These are phyloP conservation scores for Chydorus sphaericus DNA, from an alignment of 2,888 invertebrate species.

Conservation along the genomic window DNA sequence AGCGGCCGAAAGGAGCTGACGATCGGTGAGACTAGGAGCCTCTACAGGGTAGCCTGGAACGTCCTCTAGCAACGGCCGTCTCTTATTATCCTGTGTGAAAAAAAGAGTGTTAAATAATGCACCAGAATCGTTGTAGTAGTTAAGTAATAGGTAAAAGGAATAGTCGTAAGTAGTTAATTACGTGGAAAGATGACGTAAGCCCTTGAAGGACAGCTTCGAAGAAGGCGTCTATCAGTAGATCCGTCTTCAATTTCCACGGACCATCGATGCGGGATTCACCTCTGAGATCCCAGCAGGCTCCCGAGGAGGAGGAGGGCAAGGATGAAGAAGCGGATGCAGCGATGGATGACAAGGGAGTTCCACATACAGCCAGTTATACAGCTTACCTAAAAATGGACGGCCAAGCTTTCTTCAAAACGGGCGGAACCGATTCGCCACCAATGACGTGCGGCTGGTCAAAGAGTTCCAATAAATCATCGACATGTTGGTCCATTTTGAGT, in stretches of 20 bases:
- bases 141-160: too few relatives aligned
- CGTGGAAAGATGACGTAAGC: background rate
- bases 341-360: too few relatives aligned
- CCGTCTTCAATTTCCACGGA: conserved; percentile 6
- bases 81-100: background rate
- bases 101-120: too few relatives aligned
- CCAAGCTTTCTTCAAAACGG: conserved; percentile 9
- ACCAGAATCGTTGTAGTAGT: too few relatives aligned
- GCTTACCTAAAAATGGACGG: conserved; percentile 6
- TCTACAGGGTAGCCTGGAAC: background rate
- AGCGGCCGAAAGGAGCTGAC: background rate
- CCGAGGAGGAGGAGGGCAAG: background rate
- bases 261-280: background rate
- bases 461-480: conserved; percentile 9
- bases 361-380: too few relatives aligned
- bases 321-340: too few relatives aligned
- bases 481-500: background rate
- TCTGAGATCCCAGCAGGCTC: background rate
- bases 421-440: background rate
- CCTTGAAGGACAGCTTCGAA: background rate
- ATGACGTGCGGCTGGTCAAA: background rate
- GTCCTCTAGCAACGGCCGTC: background rate
- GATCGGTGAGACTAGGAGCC: background rate
- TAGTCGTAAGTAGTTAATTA: too few relatives aligned
- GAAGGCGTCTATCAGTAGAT: background rate